Evolutionary conservation across 1,140 invertebrate genomes (phyloP), one percentile per base, ranked within the genome.

Genomic region (Microplitis demolitor): DNA sequence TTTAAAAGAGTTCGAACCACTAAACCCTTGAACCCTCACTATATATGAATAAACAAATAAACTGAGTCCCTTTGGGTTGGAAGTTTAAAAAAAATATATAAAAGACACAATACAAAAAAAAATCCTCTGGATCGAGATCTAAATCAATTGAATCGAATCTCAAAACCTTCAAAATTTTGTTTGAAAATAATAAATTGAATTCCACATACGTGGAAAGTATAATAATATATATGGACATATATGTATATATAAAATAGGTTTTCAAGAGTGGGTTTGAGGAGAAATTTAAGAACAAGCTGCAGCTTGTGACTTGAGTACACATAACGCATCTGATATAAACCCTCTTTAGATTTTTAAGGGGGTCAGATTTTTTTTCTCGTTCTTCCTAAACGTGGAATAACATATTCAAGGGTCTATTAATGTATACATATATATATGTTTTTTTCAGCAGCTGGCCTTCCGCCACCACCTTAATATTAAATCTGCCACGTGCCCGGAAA

Each of bases 381-480:
- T 39, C 13, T 54, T 58, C 51, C 60, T 58, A 62, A 66, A 64
- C 37, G 54, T 67, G 64, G 37, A 72, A 66, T 72, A 72, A 72
- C 64, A 72, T 60, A 67, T 72, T 72, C 54, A 34, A 67, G 56
- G 51, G 71, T 67, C 71, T 72, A 72, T 72, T 72, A 72, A 72
- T 31, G 70, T 54, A 45, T 72, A 60, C 53, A 13, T 34, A 61
- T 67, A 33, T 37, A 37, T 24, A 11, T 45, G 67, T 60, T 54
- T 53, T 50, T 54, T n/a, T 33, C 24, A 31, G 64, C 71, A 72
- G 71, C 71, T 72, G 71, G 70, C 34, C 24, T 39, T 66, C 53
- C 31, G 5, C 16, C 9, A 24, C 16, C 50, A 56, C 16, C 60
- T 14, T 34, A 34, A 37, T 24, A 24, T 24, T 24, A 24, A 66